Evolutionary conservation across 2,797 vertebrate genomes (phyloP).

Genomic region (Sebastes oblongus): DNA sequence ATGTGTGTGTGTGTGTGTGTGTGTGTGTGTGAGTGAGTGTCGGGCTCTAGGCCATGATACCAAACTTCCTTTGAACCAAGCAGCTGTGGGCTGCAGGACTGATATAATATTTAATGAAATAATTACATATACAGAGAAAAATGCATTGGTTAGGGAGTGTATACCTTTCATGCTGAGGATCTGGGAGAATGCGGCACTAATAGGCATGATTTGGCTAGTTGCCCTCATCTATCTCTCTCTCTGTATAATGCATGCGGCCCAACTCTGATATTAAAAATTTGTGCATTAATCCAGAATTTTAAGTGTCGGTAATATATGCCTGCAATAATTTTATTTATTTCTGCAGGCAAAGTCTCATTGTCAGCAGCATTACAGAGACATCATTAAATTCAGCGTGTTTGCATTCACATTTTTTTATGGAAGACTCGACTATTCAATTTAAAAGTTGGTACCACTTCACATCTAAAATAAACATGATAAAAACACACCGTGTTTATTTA

Average conservation of each 20-base stretch:
- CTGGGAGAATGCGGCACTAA: conserved; percentile 63
- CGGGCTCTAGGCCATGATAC: conserved; percentile 75
- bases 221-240: conserved; percentile 35
- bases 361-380: conserved; percentile 50
- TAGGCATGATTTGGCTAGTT: conserved; percentile 61
- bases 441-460: conserved; percentile 14
- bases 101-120: conserved; percentile 84
- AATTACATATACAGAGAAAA: conserved; percentile 77
- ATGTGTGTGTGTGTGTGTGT: conserved; percentile 46
- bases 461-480: conserved; percentile 19
- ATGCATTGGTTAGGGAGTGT: conserved; percentile 59
- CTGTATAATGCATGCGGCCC: conserved; percentile 28
- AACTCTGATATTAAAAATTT: conserved; percentile 51
- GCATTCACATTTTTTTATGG: conserved; percentile 34
- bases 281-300: conserved; percentile 54
- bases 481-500: conserved; percentile 16
- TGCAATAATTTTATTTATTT: conserved; percentile 56
- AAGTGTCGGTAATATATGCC: conserved; percentile 47
- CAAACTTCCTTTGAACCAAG: conserved; percentile 82
- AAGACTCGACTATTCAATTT: conserved; percentile 22
- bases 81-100: conserved; percentile 76
- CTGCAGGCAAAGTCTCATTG: conserved; percentile 46
- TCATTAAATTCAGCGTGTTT: conserved; percentile 44
- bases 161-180: conserved; percentile 61
- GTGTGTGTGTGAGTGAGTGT: conserved; percentile 29